Conservation (phyloP, 2,888 invertebrate genomes). For the Scrobipalpa costella region DNA sequence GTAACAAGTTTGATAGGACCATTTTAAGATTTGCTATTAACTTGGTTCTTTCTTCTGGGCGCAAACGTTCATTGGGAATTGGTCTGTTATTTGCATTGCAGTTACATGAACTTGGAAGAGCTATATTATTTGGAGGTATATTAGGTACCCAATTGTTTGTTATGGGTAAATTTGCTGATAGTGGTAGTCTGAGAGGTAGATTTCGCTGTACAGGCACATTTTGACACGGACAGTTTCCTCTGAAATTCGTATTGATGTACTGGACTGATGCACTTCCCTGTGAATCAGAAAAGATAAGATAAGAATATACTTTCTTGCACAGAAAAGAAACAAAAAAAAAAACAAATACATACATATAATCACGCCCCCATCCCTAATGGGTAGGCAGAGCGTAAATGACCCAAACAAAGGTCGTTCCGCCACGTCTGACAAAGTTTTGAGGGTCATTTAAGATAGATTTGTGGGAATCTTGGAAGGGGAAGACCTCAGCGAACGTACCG, state of each 20-base stretch:
- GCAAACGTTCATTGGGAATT: conserved; percentile 1
- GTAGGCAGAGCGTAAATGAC: no score
- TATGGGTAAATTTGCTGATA: conserved; percentile 3
- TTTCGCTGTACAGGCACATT: background rate
- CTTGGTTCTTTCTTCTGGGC: conserved; percentile 2
- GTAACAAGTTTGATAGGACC: conserved; percentile 2
- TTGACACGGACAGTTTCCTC: conserved; percentile 15
- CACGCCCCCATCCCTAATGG: no score
- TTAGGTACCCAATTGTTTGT: background rate
- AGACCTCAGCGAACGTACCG: no score
- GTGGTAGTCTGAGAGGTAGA: background rate
- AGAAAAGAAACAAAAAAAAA: no score
- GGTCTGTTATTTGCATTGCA: conserved; percentile 1
- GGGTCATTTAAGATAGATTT: no score
- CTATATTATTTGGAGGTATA: background rate
- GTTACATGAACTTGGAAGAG: background rate
- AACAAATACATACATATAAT: no score
- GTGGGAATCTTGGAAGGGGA: no score
- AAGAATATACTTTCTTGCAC: no score
- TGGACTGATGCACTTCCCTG: background rate
- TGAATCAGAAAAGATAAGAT: background rate
- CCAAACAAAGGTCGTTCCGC: no score
- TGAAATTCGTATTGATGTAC: conserved; percentile 11
- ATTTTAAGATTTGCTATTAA: background rate
- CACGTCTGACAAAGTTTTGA: no score